phyloP scores from a whole-genome alignment of 2,797 vertebrate genomes.

The Pampus argenteus region DNA sequence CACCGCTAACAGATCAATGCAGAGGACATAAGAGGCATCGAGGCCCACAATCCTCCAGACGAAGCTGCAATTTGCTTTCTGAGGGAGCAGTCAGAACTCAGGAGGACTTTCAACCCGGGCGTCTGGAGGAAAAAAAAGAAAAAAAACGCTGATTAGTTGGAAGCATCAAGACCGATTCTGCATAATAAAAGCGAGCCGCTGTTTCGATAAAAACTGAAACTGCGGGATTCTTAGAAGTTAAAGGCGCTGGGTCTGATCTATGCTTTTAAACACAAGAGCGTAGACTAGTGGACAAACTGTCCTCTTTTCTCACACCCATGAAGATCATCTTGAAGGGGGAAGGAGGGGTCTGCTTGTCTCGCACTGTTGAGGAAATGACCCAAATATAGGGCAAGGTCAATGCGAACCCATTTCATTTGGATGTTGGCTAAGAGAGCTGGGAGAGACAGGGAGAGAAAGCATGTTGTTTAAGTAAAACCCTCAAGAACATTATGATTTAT shows the following conservation, averaged over 20 bases:
- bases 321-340: constrained; percentile 10
- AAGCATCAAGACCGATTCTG: constrained; percentile 39
- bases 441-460: constrained; percentile 58
- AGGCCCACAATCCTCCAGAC: constrained; percentile 49
- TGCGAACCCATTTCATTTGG: constrained; percentile 54
- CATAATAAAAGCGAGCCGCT: constrained; percentile 20
- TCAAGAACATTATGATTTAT: constrained; percentile 90
- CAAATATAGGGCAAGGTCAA: constrained; percentile 75
- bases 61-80: constrained; percentile 46
- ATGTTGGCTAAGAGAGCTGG: constrained; percentile 42
- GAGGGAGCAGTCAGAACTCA: constrained; percentile 47
- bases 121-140: constrained; percentile 36
- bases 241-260: constrained; percentile 8
- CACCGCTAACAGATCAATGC: constrained; percentile 75
- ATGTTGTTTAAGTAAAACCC: constrained; percentile 87
- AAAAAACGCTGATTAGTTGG: constrained; percentile 40
- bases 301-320: constrained; percentile 21
- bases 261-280: constrained; percentile 33
- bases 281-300: constrained; percentile 24
- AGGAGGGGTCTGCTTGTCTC: constrained; percentile 9
- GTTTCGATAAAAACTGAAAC: constrained; percentile 43
- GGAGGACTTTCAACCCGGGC: constrained; percentile 49
- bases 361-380: constrained; percentile 53
- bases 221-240: constrained; percentile 38
- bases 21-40: constrained; percentile 63